A percentile compares a stretch with the other conserved stretches of the same genome.
Conservation (phyloP, 2,888 invertebrate genomes). For the Trachelus stipa region DNA sequence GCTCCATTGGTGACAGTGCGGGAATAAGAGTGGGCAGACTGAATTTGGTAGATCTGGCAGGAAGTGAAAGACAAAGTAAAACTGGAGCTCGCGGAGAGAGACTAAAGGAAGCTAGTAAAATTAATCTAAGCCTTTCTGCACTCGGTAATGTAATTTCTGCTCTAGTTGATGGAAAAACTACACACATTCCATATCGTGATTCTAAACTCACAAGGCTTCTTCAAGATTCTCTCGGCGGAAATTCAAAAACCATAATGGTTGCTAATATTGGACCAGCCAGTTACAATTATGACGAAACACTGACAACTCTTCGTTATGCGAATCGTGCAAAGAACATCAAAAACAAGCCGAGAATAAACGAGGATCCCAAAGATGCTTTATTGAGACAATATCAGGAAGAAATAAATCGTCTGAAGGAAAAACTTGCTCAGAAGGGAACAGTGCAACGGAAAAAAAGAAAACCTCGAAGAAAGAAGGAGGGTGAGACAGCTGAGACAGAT, state of each 20-base stretch:
- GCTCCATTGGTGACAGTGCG: constrained; percentile 73
- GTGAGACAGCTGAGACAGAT: constrained; percentile 62
- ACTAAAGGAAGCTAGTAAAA: constrained; percentile 95
- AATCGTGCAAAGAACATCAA: constrained; percentile 98
- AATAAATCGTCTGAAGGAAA: constrained; percentile 79
- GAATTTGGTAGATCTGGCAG: constrained; percentile 97
- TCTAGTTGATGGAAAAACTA: constrained; percentile 89
- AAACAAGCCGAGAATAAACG: constrained; percentile 98
- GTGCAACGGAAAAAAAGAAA: constrained; percentile 64
- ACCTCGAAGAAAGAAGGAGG: constrained; percentile 69
- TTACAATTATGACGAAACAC: constrained; percentile 97
- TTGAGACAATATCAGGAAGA: constrained; percentile 95
- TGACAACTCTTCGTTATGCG: constrained; percentile 96
- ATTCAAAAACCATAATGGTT: constrained; percentile 99
- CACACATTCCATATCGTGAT: constrained; percentile 97
- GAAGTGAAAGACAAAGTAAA: constrained; percentile 97
- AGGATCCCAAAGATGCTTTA: constrained; percentile 98
- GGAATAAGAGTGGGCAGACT: constrained; percentile 87
- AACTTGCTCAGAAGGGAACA: constrained; percentile 56
- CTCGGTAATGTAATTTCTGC: constrained; percentile 98
- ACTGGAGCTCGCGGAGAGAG: constrained; percentile 95
- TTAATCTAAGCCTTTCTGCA: constrained; percentile 96
- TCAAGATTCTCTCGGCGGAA: constrained; percentile 98
- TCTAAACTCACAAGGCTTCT: constrained; percentile 95
- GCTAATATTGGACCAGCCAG: constrained; percentile 98